These are phyloP conservation scores for Mythimna lalbum DNA, from an alignment of 2,888 invertebrate genomes.

Conservation along the genomic window DNA sequence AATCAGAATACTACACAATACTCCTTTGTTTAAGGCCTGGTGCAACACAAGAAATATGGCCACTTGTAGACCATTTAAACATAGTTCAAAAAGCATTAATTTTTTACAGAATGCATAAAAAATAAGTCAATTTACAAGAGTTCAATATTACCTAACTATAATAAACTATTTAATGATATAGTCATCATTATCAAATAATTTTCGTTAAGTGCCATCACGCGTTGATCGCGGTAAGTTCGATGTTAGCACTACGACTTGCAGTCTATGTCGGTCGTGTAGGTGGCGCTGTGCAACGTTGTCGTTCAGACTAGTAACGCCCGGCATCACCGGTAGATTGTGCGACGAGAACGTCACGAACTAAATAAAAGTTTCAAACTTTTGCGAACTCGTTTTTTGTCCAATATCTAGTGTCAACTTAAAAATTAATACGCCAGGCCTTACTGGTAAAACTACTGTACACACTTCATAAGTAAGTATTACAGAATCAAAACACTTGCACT, in stretches of 20 bases:
- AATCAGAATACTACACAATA: slow-evolving; percentile 28
- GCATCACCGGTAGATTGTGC: slow-evolving; percentile 40
- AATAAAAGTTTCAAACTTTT: slow-evolving; percentile 31
- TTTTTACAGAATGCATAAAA: slow-evolving; percentile 26
- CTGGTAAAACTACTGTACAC: slow-evolving; percentile 20
- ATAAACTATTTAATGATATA: slow-evolving; percentile 2
- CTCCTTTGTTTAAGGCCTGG: slow-evolving; percentile 23
- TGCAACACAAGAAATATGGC: slow-evolving; percentile 11
- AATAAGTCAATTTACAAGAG: slow-evolving; percentile 22
- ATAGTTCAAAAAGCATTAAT: not conserved
- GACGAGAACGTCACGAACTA: slow-evolving; percentile 3
- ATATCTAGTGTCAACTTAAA: not conserved
- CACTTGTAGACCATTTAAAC: slow-evolving; percentile 1
- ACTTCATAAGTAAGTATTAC: slow-evolving; percentile 31
- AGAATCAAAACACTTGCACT: slow-evolving; percentile 56
- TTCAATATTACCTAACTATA: slow-evolving; percentile 22
- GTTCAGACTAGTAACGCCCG: slow-evolving; percentile 50
- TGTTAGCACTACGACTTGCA: slow-evolving; percentile 15
- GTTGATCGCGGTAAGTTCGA: slow-evolving; percentile 15
- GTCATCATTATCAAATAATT: not conserved
- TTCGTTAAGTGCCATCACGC: slow-evolving; percentile 39
- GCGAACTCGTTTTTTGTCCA: slow-evolving; percentile 10
- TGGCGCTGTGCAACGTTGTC: slow-evolving; percentile 42
- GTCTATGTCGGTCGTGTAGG: slow-evolving; percentile 5
- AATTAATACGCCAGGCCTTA: slow-evolving; percentile 36